Base-by-base conservation (phyloP, 2,888 invertebrate genomes). In the Isotomurus palustris region DNA sequence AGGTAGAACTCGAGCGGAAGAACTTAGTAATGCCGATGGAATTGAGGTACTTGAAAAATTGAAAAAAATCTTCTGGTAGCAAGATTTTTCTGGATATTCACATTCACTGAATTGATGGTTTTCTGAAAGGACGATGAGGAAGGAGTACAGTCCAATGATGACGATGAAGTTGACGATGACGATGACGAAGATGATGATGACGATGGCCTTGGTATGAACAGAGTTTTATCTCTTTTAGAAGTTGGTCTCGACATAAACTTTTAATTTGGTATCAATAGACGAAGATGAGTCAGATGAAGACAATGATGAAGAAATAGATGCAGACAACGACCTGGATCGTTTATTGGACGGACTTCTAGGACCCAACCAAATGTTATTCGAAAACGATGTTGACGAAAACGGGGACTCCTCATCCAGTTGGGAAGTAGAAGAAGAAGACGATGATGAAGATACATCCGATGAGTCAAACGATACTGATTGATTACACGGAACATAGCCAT, bases 1-100 rank as follows among this genome's bases (percentile, higher is more conserved):
- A 21, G 96, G 96, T 1, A 80, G 92, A 63, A 81, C 84, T 73
- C 80, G 91, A 71, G 88, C 88, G 73, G 88, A 88, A 72, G 92
- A 93, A 68, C 93, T 94, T 71, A 91, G 92, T 75, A 87, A 86
- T 78, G 88, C 85, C 61, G 75, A 77, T 73, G 56, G 60, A 24
- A 41, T 57, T 19, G 60, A 58, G 14, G 59, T 58, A 54, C n/a
- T n/a, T n/a, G n/a, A n/a, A n/a, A n/a, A n/a, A n/a, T n/a, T n/a
- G n/a, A n/a, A n/a, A n/a, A n/a, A n/a, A n/a, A n/a, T n/a, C n/a
- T n/a, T n/a, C n/a, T n/a, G n/a, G n/a, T n/a, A n/a, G n/a, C n/a
- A n/a, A n/a, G n/a, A n/a, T n/a, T n/a, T n/a, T n/a, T n/a, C n/a
- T n/a, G n/a, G n/a, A n/a, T n/a, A n/a, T 12, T 32, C 12, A 32